Percentiles rank a stretch among this genome's conserved stretches.
phyloP scores from a whole-genome alignment of 2,113 vertebrate genomes.

The Tragelaphus buxtoni region DNA sequence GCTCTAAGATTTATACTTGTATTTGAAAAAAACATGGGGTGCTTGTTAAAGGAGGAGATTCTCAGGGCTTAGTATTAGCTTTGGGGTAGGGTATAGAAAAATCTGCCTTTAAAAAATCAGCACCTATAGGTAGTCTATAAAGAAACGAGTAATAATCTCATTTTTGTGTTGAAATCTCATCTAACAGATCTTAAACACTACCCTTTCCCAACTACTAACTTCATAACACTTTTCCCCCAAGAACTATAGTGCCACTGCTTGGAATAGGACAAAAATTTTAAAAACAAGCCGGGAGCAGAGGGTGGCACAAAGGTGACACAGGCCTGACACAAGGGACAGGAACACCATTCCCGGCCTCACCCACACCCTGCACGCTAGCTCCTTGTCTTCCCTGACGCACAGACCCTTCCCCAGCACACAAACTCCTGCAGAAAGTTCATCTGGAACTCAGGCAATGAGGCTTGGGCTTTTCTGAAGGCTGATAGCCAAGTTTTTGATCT shows the following conservation, averaged over 20 bases:
- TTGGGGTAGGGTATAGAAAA: not conserved
- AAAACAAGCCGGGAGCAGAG: too few species aligned
- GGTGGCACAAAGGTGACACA: not conserved
- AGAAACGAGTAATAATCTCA: not conserved
- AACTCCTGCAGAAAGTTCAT: not conserved
- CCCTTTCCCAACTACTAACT: not conserved
- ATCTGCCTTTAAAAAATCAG: not conserved
- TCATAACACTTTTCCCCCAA: not conserved
- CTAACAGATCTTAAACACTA: not conserved
- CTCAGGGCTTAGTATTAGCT: not conserved
- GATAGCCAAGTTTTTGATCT: not conserved
- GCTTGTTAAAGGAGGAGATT: not conserved
- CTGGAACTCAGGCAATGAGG: not conserved
- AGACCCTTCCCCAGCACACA: not conserved
- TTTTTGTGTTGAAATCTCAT: not conserved
- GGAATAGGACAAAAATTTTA: not conserved
- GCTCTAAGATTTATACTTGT: not conserved
- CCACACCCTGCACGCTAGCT: too few species aligned
- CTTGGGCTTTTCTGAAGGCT: not conserved
- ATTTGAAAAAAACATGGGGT: not conserved
- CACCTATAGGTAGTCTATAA: not conserved
- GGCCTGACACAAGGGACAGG: not conserved
- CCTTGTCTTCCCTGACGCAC: too few species aligned
- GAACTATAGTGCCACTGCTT: not conserved
- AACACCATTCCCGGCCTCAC: not conserved